Evolutionary conservation across 2,797 vertebrate genomes (phyloP).

Genomic region (Clarias laeviceps): DNA sequence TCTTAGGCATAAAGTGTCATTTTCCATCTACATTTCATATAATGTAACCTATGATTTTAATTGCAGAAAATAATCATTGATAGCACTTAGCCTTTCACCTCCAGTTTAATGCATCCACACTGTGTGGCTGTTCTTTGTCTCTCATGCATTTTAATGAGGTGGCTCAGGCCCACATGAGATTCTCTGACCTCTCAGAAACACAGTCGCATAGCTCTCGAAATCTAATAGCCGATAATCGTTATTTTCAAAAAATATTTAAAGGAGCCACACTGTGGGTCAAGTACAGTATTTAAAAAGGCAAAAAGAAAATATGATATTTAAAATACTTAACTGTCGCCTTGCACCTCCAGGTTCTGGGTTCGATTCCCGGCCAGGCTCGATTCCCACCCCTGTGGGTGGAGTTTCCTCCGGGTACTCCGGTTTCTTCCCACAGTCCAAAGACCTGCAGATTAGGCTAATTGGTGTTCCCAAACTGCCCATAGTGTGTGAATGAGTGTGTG

Average conservation of each 20-base stretch:
- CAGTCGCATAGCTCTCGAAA: not conserved
- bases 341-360: too few relatives aligned
- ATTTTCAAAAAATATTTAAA: not conserved
- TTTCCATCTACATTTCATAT: conserved; percentile 47
- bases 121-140: conserved; percentile 19
- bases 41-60: conserved; percentile 36
- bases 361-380: too few relatives aligned
- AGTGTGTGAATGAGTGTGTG: too few relatives aligned
- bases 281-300: not conserved
- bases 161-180: conserved; percentile 24
- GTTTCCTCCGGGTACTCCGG: too few relatives aligned
- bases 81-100: conserved; percentile 53
- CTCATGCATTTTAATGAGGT: conserved; percentile 52
- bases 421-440: too few relatives aligned
- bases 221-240: not conserved
- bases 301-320: not conserved
- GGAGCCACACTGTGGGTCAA: not conserved
- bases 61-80: conserved; percentile 42
- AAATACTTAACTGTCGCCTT: not conserved
- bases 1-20: conserved; percentile 17
- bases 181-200: not conserved
- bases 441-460: too few relatives aligned
- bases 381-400: too few relatives aligned
- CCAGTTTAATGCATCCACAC: conserved; percentile 22
- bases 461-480: too few relatives aligned